phyloP scores from a whole-genome alignment of 2,113 vertebrate species.

The Apaloderma vittatum region DNA sequence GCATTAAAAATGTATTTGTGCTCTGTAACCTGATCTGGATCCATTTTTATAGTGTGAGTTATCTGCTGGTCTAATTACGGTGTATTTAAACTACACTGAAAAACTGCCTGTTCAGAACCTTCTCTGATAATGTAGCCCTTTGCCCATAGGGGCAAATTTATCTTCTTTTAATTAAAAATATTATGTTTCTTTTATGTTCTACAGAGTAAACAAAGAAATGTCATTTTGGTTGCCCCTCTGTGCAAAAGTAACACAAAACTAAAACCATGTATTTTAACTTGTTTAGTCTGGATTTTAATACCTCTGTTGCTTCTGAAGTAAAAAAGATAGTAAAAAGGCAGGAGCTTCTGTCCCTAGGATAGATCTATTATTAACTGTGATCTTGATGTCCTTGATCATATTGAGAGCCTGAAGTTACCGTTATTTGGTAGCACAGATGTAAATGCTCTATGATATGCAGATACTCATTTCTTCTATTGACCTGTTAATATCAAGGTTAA shows the following conservation, averaged over 20 bases:
- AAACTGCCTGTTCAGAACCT: background rate
- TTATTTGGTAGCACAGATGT: background rate
- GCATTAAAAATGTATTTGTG: background rate
- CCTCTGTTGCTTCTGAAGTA: background rate
- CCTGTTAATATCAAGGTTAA: background rate
- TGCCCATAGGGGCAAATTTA: background rate
- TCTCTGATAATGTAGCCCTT: background rate
- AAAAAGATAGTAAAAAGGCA: background rate
- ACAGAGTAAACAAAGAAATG: background rate
- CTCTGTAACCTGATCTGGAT: background rate
- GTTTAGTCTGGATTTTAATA: background rate
- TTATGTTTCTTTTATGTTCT: background rate
- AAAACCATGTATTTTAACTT: background rate
- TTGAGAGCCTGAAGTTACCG: background rate
- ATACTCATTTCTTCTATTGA: background rate
- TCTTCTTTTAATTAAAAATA: background rate
- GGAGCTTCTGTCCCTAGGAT: background rate
- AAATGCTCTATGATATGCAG: background rate
- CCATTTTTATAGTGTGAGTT: background rate
- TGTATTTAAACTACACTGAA: background rate
- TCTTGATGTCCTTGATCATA: conserved; percentile 15
- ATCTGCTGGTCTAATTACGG: background rate
- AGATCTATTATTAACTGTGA: conserved; percentile 30
- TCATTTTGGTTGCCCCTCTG: background rate
- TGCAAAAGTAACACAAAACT: background rate